Conservation (phyloP, 2,113 vertebrate species). For the Phalacrocorax aristotelis region DNA sequence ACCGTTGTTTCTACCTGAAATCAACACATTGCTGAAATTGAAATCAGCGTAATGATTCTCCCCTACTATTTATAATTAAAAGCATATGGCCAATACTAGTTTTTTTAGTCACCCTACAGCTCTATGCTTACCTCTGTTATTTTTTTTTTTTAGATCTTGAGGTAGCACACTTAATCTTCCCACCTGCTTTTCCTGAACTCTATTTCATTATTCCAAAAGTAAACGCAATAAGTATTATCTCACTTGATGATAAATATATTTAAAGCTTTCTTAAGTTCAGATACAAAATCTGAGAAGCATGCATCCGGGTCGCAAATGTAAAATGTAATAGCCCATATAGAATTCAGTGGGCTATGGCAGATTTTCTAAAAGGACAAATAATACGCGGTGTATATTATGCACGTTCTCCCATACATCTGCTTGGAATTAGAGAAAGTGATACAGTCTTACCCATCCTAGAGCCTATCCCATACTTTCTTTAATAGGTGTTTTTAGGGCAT, state of each 20-base stretch:
- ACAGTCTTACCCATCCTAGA: background rate
- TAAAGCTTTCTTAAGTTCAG: background rate
- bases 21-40: background rate
- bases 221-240: background rate
- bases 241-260: background rate
- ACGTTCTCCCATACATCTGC: background rate
- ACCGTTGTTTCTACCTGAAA: background rate
- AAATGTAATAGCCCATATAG: background rate
- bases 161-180: background rate
- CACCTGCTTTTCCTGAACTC: background rate
- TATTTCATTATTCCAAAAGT: background rate
- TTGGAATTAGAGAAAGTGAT: background rate
- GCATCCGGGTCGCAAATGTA: too few species aligned
- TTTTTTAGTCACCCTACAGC: background rate
- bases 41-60: background rate
- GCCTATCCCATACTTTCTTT: background rate
- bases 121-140: background rate
- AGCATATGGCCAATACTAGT: background rate
- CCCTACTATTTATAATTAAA: background rate
- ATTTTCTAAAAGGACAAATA: background rate
- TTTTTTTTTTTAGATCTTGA: background rate
- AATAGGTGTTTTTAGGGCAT: background rate
- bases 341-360: background rate
- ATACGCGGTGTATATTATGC: background rate
- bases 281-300: background rate